Evolutionary conservation across 2,113 vertebrate species (phyloP), one percentile per base, ranked within the genome.

Genomic region (Rhadina sibilatrix): DNA sequence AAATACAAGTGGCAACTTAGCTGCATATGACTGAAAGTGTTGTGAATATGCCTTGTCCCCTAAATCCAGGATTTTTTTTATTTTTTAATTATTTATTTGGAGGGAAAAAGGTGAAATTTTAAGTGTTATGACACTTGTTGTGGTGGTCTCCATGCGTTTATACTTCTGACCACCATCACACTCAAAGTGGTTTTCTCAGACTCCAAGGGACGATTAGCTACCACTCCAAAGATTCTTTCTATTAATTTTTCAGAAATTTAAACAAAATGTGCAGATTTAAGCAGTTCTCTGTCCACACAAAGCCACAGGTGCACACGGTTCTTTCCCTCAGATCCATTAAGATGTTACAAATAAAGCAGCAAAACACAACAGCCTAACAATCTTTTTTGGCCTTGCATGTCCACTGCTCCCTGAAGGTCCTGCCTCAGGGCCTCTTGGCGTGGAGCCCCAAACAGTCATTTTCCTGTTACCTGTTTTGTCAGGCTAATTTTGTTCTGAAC

Each of bases 391-490:
- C 31, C 11, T n/a, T 57, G 68, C 20, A 4, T 9, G 13, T 28
- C 37, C 1, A 0, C 46, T 57, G 30, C 11, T 59, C 42, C 59
- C 33, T 30, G 38, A 30, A 59, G 44, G 40, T 69, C 37, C 76
- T 81, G 46, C 60, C 54, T 69, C 12, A 6, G 33, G 42, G 27
- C 35, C 23, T 30, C 35, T 17, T 88, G 30, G 31, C 53, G 11
- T 0, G 11, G 12, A 66, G 42, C 19, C 52, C 42, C 54, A 21
- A n/a, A 21, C 8, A 74, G 15, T 19, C 23, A 3, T 24, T 23
- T 27, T 57, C 28, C 21, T 19, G 5, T 69, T 77, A 11, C 46
- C 16, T 59, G 7, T 54, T 86, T 65, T 0, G 0, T 53, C 37
- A 63, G 50, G 53, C 9, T 68, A 7, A 42, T 72, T 78, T 46